These are phyloP conservation scores for Meghimatium bilineatum DNA, from an alignment of 2,888 invertebrate genomes.

Conservation along the genomic window DNA sequence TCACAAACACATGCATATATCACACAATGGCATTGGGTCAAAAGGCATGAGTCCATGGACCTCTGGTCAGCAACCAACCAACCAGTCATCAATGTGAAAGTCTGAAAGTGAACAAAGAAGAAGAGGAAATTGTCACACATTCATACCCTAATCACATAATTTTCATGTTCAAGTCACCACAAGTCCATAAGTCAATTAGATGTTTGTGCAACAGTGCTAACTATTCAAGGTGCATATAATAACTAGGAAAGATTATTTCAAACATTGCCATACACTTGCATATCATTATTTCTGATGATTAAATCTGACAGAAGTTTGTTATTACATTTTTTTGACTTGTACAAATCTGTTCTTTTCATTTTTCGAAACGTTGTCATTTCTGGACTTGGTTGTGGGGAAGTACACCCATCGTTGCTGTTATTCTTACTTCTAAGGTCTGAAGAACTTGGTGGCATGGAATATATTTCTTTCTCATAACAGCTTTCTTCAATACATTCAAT, in stretches of 20 bases:
- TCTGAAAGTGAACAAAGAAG: no score
- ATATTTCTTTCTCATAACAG: conserved; percentile 31
- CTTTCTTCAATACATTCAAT: not conserved
- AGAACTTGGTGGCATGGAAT: conserved; percentile 35
- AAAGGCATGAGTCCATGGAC: no score
- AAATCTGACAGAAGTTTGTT: conserved; percentile 55
- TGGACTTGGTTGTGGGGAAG: conserved; percentile 15
- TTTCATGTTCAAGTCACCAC: no score
- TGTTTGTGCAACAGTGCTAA: no score
- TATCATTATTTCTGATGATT: conserved; percentile 55
- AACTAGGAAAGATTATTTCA: not conserved
- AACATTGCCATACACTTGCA: conserved; percentile 48
- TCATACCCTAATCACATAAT: no score
- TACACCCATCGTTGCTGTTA: not conserved
- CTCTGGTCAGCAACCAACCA: no score
- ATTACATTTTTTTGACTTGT: conserved; percentile 46
- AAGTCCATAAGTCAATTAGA: no score
- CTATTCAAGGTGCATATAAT: no score
- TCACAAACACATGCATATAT: no score
- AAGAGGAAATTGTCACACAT: no score
- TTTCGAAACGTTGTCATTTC: conserved; percentile 19
- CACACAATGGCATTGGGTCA: no score
- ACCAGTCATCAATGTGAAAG: no score
- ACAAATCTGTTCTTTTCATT: conserved; percentile 48
- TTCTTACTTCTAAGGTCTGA: conserved; percentile 18